Base-by-base conservation (phyloP, 1,140 invertebrate species). In the Drosophila seguyi region DNA sequence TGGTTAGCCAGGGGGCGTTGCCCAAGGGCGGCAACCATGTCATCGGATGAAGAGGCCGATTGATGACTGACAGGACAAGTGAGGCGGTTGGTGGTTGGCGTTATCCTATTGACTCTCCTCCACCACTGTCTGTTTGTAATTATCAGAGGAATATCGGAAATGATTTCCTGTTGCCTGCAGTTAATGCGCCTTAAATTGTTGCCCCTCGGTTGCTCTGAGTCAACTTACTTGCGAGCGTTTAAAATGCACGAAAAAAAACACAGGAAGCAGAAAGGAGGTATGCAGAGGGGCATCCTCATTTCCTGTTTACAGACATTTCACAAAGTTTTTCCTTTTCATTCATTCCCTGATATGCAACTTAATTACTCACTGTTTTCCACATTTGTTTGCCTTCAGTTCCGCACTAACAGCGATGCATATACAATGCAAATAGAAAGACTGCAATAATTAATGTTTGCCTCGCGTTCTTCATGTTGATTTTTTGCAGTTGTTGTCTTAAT, bases 81-180 rank as follows among this genome's bases (percentile, higher is more conserved):
- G 41, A 16, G 11, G 27, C 20, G 29, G 29, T 8, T 16, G 14
- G 20, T 41, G n/a, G 20, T 8, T 34, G 47, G 14, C 29, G 57
- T 42, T 20, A 13, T 36, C 10, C 66, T 73, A 58, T 72, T 71
- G 68, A 71, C 52, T 57, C 39, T 27, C 31, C 48, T 27, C 31
- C 25, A 10, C 48, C n/a, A 31, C 52, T 38, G 55, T 41, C 53
- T 77, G 55, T 67, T 67, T 67, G 75, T 72, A 73, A 73, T 73
- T 72, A 73, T 73, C 69, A 16, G 44, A 58, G 68, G 66, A 73
- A 72, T 73, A 73, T 73, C 69, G 57, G 52, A 72, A 72, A 72
- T 72, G 68, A 42, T 72, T 72, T 72, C 42, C 68, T 57, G 50
- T 72, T 71, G 68, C 52, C 66, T 73, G 69, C 69, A 73, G 44